A percentile compares a stretch with the other conserved stretches of the same genome.
These are phyloP conservation scores for Ostrea denselamellosa DNA, from an alignment of 1,140 invertebrate species.

Conservation along the genomic window DNA sequence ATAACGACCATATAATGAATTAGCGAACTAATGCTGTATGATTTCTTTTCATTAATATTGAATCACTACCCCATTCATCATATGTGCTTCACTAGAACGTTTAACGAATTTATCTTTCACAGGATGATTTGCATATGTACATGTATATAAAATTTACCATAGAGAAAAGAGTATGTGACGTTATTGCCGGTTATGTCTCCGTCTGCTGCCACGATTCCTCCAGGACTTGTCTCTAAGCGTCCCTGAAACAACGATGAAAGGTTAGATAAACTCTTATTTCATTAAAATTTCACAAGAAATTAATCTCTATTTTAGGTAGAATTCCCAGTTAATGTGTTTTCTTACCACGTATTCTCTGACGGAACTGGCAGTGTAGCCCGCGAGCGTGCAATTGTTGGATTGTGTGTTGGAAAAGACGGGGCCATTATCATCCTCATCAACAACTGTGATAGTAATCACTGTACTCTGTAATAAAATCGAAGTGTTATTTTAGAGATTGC, in stretches of 20 bases:
- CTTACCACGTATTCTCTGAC: constrained; percentile 32
- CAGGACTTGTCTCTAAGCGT: background rate
- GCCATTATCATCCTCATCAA: constrained; percentile 35
- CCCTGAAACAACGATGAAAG: background rate
- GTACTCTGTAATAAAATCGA: background rate
- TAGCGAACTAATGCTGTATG: no score
- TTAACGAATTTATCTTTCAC: no score
- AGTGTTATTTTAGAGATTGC: background rate
- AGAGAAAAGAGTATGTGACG: constrained; percentile 36
- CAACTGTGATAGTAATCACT: background rate
- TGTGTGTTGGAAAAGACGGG: constrained; percentile 22
- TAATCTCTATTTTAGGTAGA: background rate
- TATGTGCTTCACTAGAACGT: no score
- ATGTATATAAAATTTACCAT: background rate
- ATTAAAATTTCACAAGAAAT: background rate
- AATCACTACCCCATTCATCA: no score
- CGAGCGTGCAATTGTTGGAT: background rate
- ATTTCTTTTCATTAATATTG: no score
- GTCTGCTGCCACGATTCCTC: constrained; percentile 13
- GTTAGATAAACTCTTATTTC: no score
- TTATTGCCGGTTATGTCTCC: constrained; percentile 32
- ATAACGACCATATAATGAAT: no score
- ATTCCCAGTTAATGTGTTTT: no score
- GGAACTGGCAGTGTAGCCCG: constrained; percentile 1
- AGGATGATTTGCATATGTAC: no score